Evolutionary conservation across 2,888 invertebrate species (phyloP), one percentile per base, ranked within the genome.

Genomic region (Torymus auratus): DNA sequence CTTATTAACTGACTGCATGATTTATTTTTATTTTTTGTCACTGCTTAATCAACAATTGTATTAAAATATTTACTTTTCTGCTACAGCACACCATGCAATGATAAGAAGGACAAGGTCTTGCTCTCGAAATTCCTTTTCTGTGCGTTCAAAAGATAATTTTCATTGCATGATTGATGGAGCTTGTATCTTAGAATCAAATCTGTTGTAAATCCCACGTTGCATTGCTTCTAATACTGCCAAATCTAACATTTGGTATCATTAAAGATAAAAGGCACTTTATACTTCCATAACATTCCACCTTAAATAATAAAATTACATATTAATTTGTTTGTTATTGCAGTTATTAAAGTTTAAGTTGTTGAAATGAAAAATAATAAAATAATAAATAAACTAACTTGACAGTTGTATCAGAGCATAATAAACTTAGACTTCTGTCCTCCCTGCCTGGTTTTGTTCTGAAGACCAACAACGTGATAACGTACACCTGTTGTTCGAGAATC

Each of bases 371-470:
- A 77, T 82, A 61, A 15, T 74, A 52, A 64, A 17, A 69, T 62
- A 28, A 11, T 74, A 80, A n/a, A n/a, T n/a, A n/a, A n/a, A n/a
- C 84, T 82, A 85, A 91, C 91, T 89, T 91, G 2, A 97, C 94
- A 14, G 99, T 91, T 92, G 99, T 99, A 91, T 99, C 98, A 90
- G 97, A 98, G 90, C 98, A 99, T 0, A 97, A 97, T 86, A 98
- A 94, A 12, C 97, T 97, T 61, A 96, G 89, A 0, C 98, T 98
- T 68, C 94, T 94, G 88, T 96, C 95, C 0, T 98, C 98, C 87
- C 97, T 93, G 0, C 98, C 98, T 50, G 98, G 98, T 91, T 98
- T 98, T 0, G 95, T 97, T 78, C 98, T 93, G 92, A 84, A 93
- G 94, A 50, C 96, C 95, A 14, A 94, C 88, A 65, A 92, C 89